phyloP scores from a whole-genome alignment of 2,797 vertebrate species.

The Acanthopagrus latus region DNA sequence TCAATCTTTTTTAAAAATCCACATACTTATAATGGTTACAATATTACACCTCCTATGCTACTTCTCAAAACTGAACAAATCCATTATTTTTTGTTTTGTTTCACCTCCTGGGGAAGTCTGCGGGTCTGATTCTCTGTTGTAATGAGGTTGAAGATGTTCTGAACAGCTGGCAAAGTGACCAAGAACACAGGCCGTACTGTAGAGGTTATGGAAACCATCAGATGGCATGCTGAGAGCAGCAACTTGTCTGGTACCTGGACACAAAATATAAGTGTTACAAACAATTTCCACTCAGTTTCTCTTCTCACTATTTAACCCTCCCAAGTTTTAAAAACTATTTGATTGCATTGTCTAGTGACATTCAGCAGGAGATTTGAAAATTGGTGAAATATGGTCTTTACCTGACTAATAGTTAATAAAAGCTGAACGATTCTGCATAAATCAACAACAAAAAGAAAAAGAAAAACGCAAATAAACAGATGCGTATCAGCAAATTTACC shows the following conservation, averaged over 20 bases:
- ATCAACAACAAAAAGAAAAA: background rate
- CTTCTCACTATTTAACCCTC: background rate
- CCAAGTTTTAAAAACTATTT: background rate
- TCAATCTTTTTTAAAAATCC: background rate
- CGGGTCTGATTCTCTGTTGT: constrained; percentile 91
- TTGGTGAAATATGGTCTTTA: background rate
- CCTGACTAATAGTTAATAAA: background rate
- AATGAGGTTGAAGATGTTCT: constrained; percentile 96
- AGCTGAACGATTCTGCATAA: background rate
- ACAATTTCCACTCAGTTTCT: background rate
- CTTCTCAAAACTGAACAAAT: background rate
- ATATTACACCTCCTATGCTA: too few relatives aligned
- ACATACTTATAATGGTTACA: background rate
- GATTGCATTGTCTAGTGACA: background rate
- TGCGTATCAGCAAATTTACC: constrained; percentile 47
- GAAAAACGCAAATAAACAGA: background rate
- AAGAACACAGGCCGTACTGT: constrained; percentile 96
- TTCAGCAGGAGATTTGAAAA: background rate
- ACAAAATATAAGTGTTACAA: constrained; percentile 11
- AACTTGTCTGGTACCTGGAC: constrained; percentile 96
- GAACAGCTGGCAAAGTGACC: constrained; percentile 93
- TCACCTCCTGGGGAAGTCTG: constrained; percentile 93
- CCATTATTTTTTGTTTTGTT: background rate
- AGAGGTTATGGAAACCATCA: constrained; percentile 94
- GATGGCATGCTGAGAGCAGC: constrained; percentile 93